These are phyloP conservation scores for Plectrocnemia conspersa DNA, from an alignment of 1,140 invertebrate species.

Conservation along the genomic window DNA sequence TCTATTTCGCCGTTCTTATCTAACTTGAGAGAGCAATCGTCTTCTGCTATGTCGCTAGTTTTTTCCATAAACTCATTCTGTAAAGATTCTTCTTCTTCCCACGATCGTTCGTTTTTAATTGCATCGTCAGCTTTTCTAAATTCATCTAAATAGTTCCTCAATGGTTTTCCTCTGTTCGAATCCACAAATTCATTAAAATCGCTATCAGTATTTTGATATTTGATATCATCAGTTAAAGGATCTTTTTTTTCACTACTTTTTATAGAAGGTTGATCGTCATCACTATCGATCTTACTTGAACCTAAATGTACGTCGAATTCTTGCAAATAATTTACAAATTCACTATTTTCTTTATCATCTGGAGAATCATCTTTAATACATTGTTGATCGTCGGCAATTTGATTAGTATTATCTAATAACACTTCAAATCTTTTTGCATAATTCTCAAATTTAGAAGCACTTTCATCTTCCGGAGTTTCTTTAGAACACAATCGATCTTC, in stretches of 20 bases:
- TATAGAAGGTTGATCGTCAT: not conserved
- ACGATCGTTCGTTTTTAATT: conserved; percentile 16
- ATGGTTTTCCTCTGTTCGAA: conserved; percentile 45
- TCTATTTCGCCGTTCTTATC: not conserved
- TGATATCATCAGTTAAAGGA: not conserved
- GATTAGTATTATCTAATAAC: too few relatives aligned
- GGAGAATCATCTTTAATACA: not conserved
- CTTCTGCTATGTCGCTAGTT: not conserved
- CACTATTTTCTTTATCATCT: conserved; percentile 2
- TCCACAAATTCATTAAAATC: conserved; percentile 43
- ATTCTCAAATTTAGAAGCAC: too few relatives aligned
- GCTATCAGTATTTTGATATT: not conserved
- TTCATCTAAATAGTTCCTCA: conserved; percentile 47
- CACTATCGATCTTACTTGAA: conserved; percentile 3
- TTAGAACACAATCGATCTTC: not conserved
- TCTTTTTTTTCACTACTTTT: conserved; percentile 30
- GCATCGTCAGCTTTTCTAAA: conserved; percentile 37
- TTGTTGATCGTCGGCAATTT: too few relatives aligned
- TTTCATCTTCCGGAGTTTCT: conserved; percentile 8
- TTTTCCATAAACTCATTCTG: not conserved
- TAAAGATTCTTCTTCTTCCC: conserved; percentile 2
- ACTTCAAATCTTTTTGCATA: too few relatives aligned
- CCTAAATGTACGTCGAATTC: too few relatives aligned
- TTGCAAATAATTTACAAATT: too few relatives aligned
- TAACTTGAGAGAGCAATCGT: not conserved